Percentiles rank a stretch among this genome's conserved stretches.
phyloP scores from a whole-genome alignment of 2,113 vertebrate genomes.

The Microtus ochrogaster region DNA sequence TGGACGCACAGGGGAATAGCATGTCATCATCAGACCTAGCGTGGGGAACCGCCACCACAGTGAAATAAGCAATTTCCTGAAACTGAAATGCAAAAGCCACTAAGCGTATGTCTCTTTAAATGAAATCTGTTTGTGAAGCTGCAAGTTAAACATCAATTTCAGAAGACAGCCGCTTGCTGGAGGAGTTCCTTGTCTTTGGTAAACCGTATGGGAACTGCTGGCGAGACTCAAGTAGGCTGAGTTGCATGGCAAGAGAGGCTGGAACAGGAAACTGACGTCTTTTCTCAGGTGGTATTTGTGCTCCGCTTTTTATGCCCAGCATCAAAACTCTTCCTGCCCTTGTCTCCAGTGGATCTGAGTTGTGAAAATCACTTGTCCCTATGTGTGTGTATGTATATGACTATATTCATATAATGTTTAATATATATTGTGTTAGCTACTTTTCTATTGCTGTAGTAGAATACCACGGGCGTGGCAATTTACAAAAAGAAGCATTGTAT shows the following conservation, averaged over 20 bases:
- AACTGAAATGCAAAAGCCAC: conserved; percentile 34
- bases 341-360: neutral
- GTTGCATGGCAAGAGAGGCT: neutral
- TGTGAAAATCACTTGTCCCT: neutral
- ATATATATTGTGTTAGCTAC: neutral
- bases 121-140: conserved; percentile 42
- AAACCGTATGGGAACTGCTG: conserved; percentile 26
- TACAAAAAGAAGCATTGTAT: neutral
- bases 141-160: conserved; percentile 30
- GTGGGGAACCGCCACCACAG: neutral
- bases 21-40: neutral
- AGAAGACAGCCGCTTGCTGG: neutral
- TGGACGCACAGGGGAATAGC: neutral
- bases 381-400: too few species aligned
- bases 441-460: neutral
- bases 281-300: neutral
- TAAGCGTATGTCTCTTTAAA: conserved; percentile 44
- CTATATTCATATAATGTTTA: neutral
- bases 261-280: rapidly evolving
- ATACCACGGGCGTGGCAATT: neutral
- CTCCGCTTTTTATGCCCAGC: neutral
- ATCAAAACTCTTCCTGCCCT: neutral
- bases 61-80: conserved; percentile 57
- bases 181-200: conserved; percentile 30
- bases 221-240: neutral